phyloP scores from a whole-genome alignment of 2,113 vertebrate genomes.

The Carassius auratus region DNA sequence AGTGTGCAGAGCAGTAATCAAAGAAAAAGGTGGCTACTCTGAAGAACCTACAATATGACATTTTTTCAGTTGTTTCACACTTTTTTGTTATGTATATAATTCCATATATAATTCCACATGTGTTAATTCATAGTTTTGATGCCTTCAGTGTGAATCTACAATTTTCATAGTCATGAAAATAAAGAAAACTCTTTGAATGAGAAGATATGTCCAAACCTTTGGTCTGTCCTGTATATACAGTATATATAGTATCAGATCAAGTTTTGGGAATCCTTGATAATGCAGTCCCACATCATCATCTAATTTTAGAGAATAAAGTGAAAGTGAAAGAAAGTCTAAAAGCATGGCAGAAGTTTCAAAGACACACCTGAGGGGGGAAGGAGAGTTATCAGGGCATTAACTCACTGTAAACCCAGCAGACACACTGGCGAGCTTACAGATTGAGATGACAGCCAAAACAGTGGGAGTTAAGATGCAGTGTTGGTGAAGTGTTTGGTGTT shows the following conservation, averaged over 20 bases:
- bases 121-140: no score
- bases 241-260: background rate
- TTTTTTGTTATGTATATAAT: no score
- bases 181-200: no score
- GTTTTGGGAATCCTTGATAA: background rate
- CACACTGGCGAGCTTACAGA: constrained; percentile 45
- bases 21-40: no score
- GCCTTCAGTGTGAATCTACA: no score
- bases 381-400: constrained; percentile 4
- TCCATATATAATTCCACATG: no score
- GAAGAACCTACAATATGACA: no score
- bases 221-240: no score
- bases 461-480: constrained; percentile 53
- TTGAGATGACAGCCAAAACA: constrained; percentile 48
- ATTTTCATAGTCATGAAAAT: no score
- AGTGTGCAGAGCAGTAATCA: no score
- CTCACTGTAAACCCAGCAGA: constrained; percentile 47
- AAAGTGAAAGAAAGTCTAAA: background rate
- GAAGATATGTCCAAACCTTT: no score
- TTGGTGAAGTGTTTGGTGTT: constrained; percentile 52
- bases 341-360: background rate
- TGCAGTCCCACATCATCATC: background rate
- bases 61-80: no score
- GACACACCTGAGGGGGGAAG: background rate
- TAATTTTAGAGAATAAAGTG: background rate